These are phyloP conservation scores for Eupeodes luniger DNA, from an alignment of 2,888 invertebrate genomes.

Conservation along the genomic window DNA sequence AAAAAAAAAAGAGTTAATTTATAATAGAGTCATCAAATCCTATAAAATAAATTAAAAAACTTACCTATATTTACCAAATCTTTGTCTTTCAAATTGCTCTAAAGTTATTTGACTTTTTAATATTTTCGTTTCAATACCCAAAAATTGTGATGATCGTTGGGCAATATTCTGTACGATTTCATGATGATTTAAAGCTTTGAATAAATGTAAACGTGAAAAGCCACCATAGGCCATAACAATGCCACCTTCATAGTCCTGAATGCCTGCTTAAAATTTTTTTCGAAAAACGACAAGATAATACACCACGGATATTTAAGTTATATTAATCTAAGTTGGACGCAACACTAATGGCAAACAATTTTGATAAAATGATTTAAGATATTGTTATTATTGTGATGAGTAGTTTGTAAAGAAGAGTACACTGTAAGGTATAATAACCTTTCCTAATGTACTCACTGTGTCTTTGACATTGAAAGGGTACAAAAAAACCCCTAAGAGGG, in stretches of 20 bases:
- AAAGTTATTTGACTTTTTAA: conserved; percentile 92
- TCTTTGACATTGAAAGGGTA: too few species aligned
- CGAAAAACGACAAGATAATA: conserved; percentile 77
- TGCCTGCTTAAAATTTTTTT: conserved; percentile 85
- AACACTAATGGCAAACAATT: conserved; percentile 59
- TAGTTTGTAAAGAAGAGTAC: background rate
- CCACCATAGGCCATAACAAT: conserved; percentile 96
- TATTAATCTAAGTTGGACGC: conserved; percentile 55
- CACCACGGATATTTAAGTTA: conserved; percentile 65
- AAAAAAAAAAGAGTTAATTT: background rate
- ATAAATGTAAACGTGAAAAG: conserved; percentile 95
- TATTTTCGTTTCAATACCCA: conserved; percentile 93
- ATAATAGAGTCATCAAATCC: too few species aligned
- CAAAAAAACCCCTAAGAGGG: too few species aligned
- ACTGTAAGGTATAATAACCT: too few species aligned
- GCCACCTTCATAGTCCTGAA: conserved; percentile 95
- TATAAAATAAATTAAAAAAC: conserved; percentile 4
- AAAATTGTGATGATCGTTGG: conserved; percentile 91
- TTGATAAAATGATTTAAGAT: conserved; percentile 1
- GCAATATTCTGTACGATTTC: conserved; percentile 94
- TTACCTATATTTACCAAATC: conserved; percentile 96
- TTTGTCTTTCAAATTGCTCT: conserved; percentile 93
- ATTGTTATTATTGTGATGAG: background rate
- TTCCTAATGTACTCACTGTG: too few species aligned
- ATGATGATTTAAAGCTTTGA: conserved; percentile 93